These are phyloP conservation scores for Platycheirus rosarum DNA, from an alignment of 2,888 invertebrate species.

Conservation along the genomic window DNA sequence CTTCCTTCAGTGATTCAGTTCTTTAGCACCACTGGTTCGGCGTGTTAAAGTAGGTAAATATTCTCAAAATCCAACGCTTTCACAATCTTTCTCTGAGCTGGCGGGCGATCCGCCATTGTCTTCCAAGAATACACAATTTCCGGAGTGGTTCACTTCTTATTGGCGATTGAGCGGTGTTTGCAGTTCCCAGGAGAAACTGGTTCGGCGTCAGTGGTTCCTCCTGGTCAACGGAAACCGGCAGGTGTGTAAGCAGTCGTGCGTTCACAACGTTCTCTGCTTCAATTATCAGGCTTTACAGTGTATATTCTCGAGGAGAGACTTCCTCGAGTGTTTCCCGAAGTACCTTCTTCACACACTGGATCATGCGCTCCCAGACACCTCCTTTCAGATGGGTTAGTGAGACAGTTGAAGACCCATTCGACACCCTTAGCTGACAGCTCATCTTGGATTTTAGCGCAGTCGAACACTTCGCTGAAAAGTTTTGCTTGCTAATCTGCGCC, in stretches of 20 bases:
- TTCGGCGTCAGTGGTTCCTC: no score
- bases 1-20: constrained; percentile 36
- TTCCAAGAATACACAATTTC: constrained; percentile 23
- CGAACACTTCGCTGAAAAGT: constrained; percentile 29
- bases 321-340: constrained; percentile 64
- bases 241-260: no score
- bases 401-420: constrained; percentile 53
- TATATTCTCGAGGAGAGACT: no score
- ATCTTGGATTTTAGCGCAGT: constrained; percentile 31
- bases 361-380: constrained; percentile 75
- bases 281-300: constrained; percentile 27
- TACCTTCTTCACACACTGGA: constrained; percentile 66
- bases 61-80: constrained; percentile 59
- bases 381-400: constrained; percentile 57
- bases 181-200: no score
- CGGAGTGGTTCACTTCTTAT: no score
- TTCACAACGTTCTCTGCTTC: no score
- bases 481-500: no score
- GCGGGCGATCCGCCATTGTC: constrained; percentile 51
- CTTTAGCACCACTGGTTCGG: constrained; percentile 49
- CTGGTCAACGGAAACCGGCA: no score
- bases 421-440: constrained; percentile 36
- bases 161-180: no score
- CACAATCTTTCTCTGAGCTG: constrained; percentile 32
- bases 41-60: constrained; percentile 59